phyloP scores from a whole-genome alignment of 1,140 invertebrate genomes.

The Hormaphis cornu region DNA sequence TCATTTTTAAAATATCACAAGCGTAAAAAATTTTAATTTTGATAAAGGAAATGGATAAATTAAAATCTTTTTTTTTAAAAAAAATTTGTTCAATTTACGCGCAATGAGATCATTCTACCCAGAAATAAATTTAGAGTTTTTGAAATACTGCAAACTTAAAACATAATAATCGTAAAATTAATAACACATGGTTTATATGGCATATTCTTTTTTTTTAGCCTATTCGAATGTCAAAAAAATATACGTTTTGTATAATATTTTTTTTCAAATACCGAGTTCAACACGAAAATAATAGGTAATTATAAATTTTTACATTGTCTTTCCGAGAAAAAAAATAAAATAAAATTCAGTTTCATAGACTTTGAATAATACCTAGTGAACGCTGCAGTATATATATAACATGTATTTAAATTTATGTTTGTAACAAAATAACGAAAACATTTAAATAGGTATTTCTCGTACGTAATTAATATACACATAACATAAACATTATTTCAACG shows the following conservation, averaged over 20 bases:
- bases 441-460: conserved; percentile 21
- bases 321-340: background rate
- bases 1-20: conserved; percentile 30
- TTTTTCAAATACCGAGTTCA: background rate
- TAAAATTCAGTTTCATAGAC: background rate
- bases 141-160: conserved; percentile 28
- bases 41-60: conserved; percentile 3
- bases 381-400: conserved; percentile 13
- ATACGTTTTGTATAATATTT: too few relatives aligned
- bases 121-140: conserved; percentile 30
- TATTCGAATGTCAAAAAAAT: background rate
- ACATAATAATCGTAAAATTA: conserved; percentile 12
- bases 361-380: conserved; percentile 3
- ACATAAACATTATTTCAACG: too few relatives aligned
- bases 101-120: conserved; percentile 29
- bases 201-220: conserved; percentile 6
- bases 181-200: conserved; percentile 20
- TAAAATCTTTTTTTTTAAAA: background rate
- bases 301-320: conserved; percentile 1
- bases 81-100: conserved; percentile 31
- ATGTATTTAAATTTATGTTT: conserved; percentile 26
- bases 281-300: background rate
- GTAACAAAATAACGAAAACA: conserved; percentile 20
- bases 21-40: conserved; percentile 25
- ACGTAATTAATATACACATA: conserved; percentile 8